Base-by-base conservation (phyloP, 2,113 vertebrate species). In the Paradisaea rubra region DNA sequence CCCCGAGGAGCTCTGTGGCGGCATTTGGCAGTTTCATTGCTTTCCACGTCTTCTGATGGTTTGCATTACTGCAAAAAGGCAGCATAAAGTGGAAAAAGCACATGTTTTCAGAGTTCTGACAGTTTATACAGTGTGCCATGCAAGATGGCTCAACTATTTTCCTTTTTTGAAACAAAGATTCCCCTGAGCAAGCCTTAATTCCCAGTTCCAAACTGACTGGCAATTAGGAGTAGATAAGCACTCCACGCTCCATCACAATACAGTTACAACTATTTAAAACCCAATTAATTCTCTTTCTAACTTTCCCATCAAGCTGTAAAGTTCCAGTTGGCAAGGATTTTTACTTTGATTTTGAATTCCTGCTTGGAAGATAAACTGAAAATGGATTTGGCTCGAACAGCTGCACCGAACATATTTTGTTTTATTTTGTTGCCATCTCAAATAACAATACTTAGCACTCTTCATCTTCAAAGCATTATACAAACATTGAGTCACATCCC, bases 401-500 rank as follows among this genome's bases (percentile, higher is more conserved):
- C 86, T 88, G 78, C 74, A 83, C 41, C 0, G 7, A 93, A 95
- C 92, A 93, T 72, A 88, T 70, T 97, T 89, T 95, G 94, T 94
- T 96, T 95, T 93, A 80, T 93, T 96, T 94, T 94, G 94, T 91
- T 97, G 93, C 89, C 91, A 95, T 95, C 89, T 86, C 95, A 89
- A 95, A 95, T 85, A 96, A 96, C 95, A 94, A 93, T 94, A 95
- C 87, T 96, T 95, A 88, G 74, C 84, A 86, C 87, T 94, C 87
- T 89, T 49, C 87, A 69, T 89, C 89, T 97, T 96, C 91, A 97
- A 96, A 95, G 91, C 91, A 45, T 95, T 95, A 82, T 50, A 91
- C 78, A 96, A 96, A 94, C 79, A 95, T n/a, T 95, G 93, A 96
- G 79, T 95, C 91, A 97, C 78, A 91, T 94, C 86, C 86, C 83